These are phyloP conservation scores for Zosterops borbonicus DNA, from an alignment of 2,113 vertebrate genomes.

Conservation along the genomic window DNA sequence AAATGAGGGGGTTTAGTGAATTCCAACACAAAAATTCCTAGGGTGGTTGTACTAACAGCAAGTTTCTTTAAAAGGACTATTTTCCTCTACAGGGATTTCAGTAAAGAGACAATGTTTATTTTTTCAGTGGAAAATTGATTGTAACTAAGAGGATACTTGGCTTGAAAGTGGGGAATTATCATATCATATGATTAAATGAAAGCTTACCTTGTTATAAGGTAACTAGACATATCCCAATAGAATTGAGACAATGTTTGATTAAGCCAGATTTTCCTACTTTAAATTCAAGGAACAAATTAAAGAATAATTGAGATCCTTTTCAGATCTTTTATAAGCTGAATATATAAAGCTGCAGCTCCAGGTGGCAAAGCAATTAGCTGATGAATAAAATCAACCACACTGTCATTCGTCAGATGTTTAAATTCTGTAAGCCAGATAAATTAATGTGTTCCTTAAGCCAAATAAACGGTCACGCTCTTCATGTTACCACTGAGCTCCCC, in stretches of 20 bases:
- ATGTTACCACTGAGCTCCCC: constrained; percentile 76
- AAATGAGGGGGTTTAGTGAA: constrained; percentile 74
- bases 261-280: constrained; percentile 93
- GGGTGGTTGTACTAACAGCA: constrained; percentile 68
- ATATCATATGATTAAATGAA: constrained; percentile 91
- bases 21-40: constrained; percentile 75
- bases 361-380: constrained; percentile 96
- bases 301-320: constrained; percentile 90
- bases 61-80: constrained; percentile 74
- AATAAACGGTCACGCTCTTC: constrained; percentile 88
- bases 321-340: constrained; percentile 90
- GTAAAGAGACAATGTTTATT: constrained; percentile 83
- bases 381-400: constrained; percentile 95
- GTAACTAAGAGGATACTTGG: constrained; percentile 93
- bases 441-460: constrained; percentile 88
- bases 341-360: constrained; percentile 91
- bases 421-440: constrained; percentile 92
- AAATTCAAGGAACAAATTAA: constrained; percentile 96
- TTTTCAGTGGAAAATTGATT: constrained; percentile 87
- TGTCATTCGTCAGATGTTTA: constrained; percentile 89
- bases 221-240: constrained; percentile 92
- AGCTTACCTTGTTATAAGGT: constrained; percentile 95
- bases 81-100: constrained; percentile 77
- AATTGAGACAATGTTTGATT: constrained; percentile 94
- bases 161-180: constrained; percentile 83